A percentile compares a stretch with the other conserved stretches of the same genome.
Conservation (phyloP, 1,140 invertebrate species). For the Trichoplusia ni region DNA sequence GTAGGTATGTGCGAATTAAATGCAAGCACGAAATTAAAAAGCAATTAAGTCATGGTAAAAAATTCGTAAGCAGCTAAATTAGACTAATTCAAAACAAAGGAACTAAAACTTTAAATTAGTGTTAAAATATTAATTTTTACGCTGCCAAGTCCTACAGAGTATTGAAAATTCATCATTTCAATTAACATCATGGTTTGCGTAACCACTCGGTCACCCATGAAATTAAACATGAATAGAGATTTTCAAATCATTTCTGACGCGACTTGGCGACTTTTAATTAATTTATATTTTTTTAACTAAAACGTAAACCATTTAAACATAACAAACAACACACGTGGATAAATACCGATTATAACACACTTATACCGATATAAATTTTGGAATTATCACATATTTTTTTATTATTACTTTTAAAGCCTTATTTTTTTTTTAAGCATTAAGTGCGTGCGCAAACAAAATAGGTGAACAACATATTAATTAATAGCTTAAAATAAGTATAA, state of each 20-base stretch:
- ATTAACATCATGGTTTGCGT: too few relatives aligned
- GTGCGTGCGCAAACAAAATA: slow-evolving; percentile 23
- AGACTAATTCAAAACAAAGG: slow-evolving; percentile 6
- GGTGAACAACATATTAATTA: slow-evolving; percentile 6
- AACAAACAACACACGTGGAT: slow-evolving; percentile 28
- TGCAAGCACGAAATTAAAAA: slow-evolving; percentile 18
- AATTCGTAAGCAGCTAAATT: not conserved
- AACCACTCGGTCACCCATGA: too few relatives aligned
- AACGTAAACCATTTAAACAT: slow-evolving; percentile 22
- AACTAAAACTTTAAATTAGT: not conserved
- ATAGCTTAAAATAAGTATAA: not conserved
- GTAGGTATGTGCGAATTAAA: slow-evolving; percentile 8
- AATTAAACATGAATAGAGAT: too few relatives aligned
- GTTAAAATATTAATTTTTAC: not conserved
- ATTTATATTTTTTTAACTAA: not conserved
- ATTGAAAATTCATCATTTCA: too few relatives aligned
- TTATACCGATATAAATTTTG: slow-evolving; percentile 28
- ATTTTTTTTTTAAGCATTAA: slow-evolving; percentile 25
- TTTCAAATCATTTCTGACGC: not conserved
- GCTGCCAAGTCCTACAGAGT: not conserved
- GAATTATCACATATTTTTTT: slow-evolving; percentile 30
- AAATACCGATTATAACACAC: slow-evolving; percentile 27
- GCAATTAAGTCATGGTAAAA: slow-evolving; percentile 13
- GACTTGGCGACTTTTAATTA: slow-evolving; percentile 3
- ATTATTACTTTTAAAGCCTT: slow-evolving; percentile 27